Percentiles rank a stretch among this genome's conserved stretches.
phyloP scores from a whole-genome alignment of 2,797 vertebrate genomes.

The Coregonus sp. region DNA sequence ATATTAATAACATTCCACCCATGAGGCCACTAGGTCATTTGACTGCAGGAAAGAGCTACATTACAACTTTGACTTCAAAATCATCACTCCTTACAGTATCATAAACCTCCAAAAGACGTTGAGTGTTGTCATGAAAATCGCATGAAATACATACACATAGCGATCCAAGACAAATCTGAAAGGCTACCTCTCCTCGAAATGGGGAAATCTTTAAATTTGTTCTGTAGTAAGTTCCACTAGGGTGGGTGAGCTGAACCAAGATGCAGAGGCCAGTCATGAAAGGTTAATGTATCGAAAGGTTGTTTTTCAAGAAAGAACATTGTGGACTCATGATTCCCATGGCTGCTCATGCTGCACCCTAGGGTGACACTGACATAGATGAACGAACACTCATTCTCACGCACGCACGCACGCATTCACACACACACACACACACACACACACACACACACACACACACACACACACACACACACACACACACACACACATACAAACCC shows the following conservation, averaged over 20 bases:
- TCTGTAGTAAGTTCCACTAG: slow-evolving; percentile 34
- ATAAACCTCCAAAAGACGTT: too few species aligned
- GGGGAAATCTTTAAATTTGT: slow-evolving; percentile 11
- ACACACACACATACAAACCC: not conserved
- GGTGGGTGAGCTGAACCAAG: slow-evolving; percentile 43
- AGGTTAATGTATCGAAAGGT: slow-evolving; percentile 65
- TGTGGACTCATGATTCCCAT: not conserved
- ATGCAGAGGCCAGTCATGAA: slow-evolving; percentile 41
- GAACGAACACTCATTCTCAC: slow-evolving; percentile 16
- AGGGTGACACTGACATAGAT: slow-evolving; percentile 15
- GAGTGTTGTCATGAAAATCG: too few species aligned
- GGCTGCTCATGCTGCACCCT: slow-evolving; percentile 32
- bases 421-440: not conserved
- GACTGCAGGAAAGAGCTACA: too few species aligned
- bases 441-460: not conserved
- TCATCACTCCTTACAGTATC: too few species aligned
- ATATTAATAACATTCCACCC: too few species aligned
- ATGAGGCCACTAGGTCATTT: too few species aligned
- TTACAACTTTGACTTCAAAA: too few species aligned
- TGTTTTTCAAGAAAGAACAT: slow-evolving; percentile 32
- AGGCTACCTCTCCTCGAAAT: not conserved
- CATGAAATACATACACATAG: not conserved
- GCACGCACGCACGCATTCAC: slow-evolving; percentile 13
- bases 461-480: not conserved
- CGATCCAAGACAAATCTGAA: not conserved